Percentiles rank a stretch among this genome's conserved stretches.
These are phyloP conservation scores for Neodon shergylaensis DNA, from an alignment of 2,113 vertebrate genomes.

Conservation along the genomic window DNA sequence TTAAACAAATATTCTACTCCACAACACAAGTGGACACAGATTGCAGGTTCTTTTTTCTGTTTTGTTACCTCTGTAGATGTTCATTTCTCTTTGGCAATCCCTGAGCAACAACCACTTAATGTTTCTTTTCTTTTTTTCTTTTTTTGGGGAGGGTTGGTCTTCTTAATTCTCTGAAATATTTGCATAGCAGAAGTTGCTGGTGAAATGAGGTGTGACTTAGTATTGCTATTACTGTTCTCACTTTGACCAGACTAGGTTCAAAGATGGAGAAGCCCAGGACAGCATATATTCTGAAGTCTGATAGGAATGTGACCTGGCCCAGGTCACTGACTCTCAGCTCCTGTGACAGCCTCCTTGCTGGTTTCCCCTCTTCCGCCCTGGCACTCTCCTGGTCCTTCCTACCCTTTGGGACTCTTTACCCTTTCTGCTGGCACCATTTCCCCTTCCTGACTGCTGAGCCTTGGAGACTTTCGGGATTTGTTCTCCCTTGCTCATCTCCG, in stretches of 20 bases:
- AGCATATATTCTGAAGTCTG: neutral
- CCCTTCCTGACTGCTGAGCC: neutral
- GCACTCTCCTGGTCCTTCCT: neutral
- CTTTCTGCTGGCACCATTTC: conserved; percentile 23
- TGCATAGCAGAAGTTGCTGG: neutral
- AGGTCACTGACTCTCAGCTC: neutral
- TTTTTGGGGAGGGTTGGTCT: neutral
- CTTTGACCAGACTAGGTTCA: neutral
- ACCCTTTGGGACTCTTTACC: neutral
- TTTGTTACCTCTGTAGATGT: neutral
- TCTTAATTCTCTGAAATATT: neutral
- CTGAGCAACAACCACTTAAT: neutral
- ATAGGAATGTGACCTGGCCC: neutral
- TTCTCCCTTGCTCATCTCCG: conserved; percentile 37
- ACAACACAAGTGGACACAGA: neutral
- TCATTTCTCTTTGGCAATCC: neutral
- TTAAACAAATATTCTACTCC: neutral
- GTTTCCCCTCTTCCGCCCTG: neutral
- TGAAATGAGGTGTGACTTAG: neutral
- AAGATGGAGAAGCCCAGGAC: neutral
- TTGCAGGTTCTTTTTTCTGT: neutral
- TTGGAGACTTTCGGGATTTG: conserved; percentile 54
- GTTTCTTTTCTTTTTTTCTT: neutral
- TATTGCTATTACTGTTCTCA: neutral
- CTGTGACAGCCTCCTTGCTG: neutral